phyloP scores from a whole-genome alignment of 2,888 invertebrate genomes.

The Hemithea aestivaria region DNA sequence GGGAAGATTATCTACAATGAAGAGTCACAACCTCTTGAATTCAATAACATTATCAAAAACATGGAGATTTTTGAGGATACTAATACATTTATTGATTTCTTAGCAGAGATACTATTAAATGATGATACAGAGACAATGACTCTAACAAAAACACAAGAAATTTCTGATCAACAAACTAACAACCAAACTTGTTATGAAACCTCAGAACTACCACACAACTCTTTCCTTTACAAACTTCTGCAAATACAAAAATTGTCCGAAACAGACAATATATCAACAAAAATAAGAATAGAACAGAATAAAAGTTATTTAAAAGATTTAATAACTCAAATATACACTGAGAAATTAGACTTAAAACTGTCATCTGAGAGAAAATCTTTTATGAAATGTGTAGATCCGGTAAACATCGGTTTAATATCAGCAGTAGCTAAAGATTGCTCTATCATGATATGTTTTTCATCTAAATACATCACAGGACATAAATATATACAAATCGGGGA shows the following conservation, averaged over 20 bases:
- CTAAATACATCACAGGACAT: conserved; percentile 31
- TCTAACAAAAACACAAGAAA: conserved; percentile 20
- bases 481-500: conserved; percentile 48
- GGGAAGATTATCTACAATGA: conserved; percentile 51
- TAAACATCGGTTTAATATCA: conserved; percentile 71
- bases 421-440: conserved; percentile 85
- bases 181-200: conserved; percentile 29
- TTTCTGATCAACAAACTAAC: conserved; percentile 2
- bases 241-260: conserved; percentile 53
- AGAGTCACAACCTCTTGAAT: conserved; percentile 28
- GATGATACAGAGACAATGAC: conserved; percentile 16
- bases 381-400: conserved; percentile 30
- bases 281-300: conserved; percentile 22
- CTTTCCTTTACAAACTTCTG: conserved; percentile 48
- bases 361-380: conserved; percentile 36
- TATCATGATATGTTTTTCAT: conserved; percentile 80
- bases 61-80: conserved; percentile 35
- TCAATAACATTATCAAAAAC: conserved; percentile 35
- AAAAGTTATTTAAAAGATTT: conserved; percentile 46
- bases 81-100: conserved; percentile 49
- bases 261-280: conserved; percentile 20
- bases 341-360: conserved; percentile 37
- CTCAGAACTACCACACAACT: conserved; percentile 18
- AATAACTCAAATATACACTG: conserved; percentile 34
- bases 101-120: conserved; percentile 47